Evolutionary conservation across 64 coral and sea anemone species (phyloP).

Genomic region (Hydrozoanthus tunicans): DNA sequence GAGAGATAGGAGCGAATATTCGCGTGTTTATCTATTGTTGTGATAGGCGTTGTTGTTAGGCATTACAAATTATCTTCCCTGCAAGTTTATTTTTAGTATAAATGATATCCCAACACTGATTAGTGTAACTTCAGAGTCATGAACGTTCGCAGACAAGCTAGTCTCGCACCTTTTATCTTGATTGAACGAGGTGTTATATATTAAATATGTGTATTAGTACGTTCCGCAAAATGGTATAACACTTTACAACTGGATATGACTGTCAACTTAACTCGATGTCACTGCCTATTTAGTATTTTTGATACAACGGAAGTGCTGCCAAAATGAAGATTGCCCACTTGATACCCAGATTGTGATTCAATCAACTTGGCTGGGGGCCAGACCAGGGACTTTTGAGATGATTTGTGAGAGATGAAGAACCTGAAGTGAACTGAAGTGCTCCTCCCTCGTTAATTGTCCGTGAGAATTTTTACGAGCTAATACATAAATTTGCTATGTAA

Average conservation of each 20-base stretch:
- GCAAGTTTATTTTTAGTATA: not conserved
- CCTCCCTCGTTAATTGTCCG: no score
- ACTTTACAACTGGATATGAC: not conserved
- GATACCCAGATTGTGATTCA: not conserved
- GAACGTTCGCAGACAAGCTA: not conserved
- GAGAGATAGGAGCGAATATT: not conserved
- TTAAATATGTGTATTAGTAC: not conserved
- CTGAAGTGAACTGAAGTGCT: no score
- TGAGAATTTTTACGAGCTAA: no score
- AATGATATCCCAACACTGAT: not conserved
- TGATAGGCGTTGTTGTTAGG: not conserved
- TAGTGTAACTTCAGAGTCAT: not conserved
- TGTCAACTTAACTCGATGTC: not conserved
- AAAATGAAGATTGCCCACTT: not conserved
- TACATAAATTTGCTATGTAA: no score
- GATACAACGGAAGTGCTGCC: not conserved
- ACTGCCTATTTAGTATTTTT: constrained; percentile 11
- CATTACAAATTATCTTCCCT: not conserved
- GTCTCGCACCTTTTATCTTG: not conserved
- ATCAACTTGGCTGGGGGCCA: not conserved
- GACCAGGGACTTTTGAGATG: no score
- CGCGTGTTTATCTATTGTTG: constrained; percentile 1
- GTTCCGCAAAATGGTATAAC: not conserved
- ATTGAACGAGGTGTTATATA: not conserved
- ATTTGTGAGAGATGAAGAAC: no score